Percentiles rank a stretch among this genome's conserved stretches.
Conservation (phyloP, 2,797 vertebrate genomes). For the Acanthurus lineatus region DNA sequence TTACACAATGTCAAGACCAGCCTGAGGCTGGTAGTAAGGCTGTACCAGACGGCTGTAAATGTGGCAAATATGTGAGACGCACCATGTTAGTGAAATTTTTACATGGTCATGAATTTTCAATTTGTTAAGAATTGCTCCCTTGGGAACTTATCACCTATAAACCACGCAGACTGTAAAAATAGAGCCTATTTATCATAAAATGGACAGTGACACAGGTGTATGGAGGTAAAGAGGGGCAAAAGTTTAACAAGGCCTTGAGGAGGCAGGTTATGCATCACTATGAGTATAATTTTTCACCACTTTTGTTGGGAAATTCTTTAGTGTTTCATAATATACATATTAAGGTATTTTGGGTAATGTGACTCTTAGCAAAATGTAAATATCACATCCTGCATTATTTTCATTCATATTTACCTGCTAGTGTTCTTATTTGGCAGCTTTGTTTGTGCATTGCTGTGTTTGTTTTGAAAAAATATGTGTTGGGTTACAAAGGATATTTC, state of each 20-base stretch:
- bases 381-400: neutral
- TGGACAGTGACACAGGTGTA: constrained; percentile 37
- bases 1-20: constrained; percentile 56
- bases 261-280: constrained; percentile 9
- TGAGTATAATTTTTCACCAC: constrained; percentile 19
- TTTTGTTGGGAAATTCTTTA: neutral
- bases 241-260: constrained; percentile 40
- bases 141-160: constrained; percentile 61
- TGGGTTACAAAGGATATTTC: too few relatives aligned
- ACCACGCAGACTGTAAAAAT: constrained; percentile 59
- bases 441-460: too few relatives aligned
- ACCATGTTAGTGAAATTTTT: constrained; percentile 73
- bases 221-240: constrained; percentile 32
- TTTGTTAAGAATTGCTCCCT: constrained; percentile 62
- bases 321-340: constrained; percentile 20
- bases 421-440: neutral
- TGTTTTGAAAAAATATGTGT: too few relatives aligned
- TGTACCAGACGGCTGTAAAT: constrained; percentile 36
- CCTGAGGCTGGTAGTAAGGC: constrained; percentile 42
- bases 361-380: neutral
- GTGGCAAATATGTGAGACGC: constrained; percentile 37
- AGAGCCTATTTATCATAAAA: constrained; percentile 53
- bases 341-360: neutral
- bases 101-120: constrained; percentile 73
- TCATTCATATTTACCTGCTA: neutral